Conservation (phyloP, 2,797 vertebrate genomes). For the Lophius americanus region DNA sequence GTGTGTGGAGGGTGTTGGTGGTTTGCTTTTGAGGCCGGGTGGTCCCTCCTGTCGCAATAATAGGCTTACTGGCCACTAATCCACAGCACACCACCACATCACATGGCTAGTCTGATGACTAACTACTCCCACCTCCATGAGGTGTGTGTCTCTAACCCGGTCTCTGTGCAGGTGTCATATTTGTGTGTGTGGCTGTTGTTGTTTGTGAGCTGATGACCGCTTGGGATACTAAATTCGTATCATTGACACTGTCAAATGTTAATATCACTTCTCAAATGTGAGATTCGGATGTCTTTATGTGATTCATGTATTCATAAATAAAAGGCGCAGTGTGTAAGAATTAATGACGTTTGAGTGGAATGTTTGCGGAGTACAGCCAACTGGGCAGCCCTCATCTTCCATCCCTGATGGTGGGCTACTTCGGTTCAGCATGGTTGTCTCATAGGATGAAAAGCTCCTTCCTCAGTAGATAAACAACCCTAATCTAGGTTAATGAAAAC, state of each 20-base stretch:
- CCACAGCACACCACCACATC: slow-evolving; percentile 78
- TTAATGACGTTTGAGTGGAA: too few relatives aligned
- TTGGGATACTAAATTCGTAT: background rate
- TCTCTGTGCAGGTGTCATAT: slow-evolving; percentile 45
- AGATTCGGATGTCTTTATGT: background rate
- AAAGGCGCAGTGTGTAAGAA: background rate
- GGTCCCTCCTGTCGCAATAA: slow-evolving; percentile 82
- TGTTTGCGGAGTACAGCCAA: background rate
- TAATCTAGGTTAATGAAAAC: too few relatives aligned
- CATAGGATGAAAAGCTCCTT: too few relatives aligned
- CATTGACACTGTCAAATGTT: background rate
- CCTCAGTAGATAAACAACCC: too few relatives aligned
- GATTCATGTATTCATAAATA: background rate
- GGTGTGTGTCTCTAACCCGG: slow-evolving; percentile 27
- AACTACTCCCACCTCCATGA: slow-evolving; percentile 56
- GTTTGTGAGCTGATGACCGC: slow-evolving; percentile 10
- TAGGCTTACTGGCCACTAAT: slow-evolving; percentile 86
- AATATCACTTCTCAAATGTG: background rate
- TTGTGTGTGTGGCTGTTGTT: slow-evolving; percentile 32
- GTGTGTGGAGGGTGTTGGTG: slow-evolving; percentile 45
- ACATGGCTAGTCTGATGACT: slow-evolving; percentile 82
- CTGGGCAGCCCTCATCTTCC: background rate
- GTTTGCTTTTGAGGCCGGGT: slow-evolving; percentile 76
- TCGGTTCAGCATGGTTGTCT: too few relatives aligned
- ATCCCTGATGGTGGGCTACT: too few relatives aligned